These are phyloP conservation scores for Sibirionetta formosa DNA, from an alignment of 2,797 vertebrate species.

Conservation along the genomic window DNA sequence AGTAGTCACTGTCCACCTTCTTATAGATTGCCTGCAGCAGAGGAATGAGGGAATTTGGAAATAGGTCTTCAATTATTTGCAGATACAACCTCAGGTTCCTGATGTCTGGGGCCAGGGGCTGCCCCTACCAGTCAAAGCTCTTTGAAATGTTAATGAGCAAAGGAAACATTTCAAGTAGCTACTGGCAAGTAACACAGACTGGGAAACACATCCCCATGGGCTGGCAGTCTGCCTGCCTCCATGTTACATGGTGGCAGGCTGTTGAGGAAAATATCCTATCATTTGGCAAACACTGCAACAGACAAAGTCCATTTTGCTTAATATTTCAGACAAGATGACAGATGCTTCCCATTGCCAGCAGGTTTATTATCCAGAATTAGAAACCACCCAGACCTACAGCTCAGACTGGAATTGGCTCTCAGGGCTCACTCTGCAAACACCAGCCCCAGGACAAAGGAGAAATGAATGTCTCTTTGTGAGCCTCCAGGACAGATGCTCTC, in stretches of 20 bases:
- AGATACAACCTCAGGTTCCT: not conserved
- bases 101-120: not conserved
- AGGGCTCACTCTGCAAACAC: not conserved
- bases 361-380: conserved; percentile 39
- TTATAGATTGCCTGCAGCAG: conserved; percentile 85
- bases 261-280: conserved; percentile 39
- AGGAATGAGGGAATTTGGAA: not conserved
- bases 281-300: conserved; percentile 14
- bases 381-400: not conserved
- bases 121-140: not conserved
- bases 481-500: not conserved
- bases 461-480: not conserved
- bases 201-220: not conserved
- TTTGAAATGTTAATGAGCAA: conserved; percentile 1
- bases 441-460: not conserved
- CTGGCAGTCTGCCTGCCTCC: conserved; percentile 43
- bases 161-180: not conserved
- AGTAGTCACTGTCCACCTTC: conserved; percentile 84
- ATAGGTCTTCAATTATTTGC: fast-evolving
- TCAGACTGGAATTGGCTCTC: not conserved
- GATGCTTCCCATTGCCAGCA: conserved; percentile 5
- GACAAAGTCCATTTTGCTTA: conserved; percentile 26
- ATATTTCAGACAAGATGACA: conserved; percentile 20
- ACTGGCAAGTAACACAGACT: not conserved
- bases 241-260: not conserved